These are phyloP conservation scores for Axea sp. DNA, from an alignment of 2,888 invertebrate species.

Conservation along the genomic window DNA sequence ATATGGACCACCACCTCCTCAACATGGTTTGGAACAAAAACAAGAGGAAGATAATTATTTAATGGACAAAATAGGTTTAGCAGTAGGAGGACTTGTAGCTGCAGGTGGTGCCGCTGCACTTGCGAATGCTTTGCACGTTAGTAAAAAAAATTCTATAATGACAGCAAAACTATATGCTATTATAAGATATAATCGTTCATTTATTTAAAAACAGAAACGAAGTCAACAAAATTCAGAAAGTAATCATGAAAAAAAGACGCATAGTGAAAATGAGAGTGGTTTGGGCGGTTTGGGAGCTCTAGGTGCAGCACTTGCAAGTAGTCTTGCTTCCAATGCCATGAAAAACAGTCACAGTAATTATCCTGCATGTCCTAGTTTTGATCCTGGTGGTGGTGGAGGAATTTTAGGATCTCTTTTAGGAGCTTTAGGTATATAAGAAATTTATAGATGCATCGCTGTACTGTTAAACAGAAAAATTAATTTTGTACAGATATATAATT, in stretches of 20 bases:
- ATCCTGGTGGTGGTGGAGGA: slow-evolving; percentile 64
- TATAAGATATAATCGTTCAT: too few species aligned
- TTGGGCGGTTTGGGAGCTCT: slow-evolving; percentile 74
- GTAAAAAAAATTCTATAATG: slow-evolving; percentile 19
- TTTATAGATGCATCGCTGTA: too few species aligned
- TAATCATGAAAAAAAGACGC: slow-evolving; percentile 71
- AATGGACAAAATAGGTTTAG: slow-evolving; percentile 75
- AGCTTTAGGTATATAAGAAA: slow-evolving; percentile 69
- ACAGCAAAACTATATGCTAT: too few species aligned
- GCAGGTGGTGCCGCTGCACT: slow-evolving; percentile 77
- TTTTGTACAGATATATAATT: too few species aligned
- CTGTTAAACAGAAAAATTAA: too few species aligned
- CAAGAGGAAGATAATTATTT: slow-evolving; percentile 72
- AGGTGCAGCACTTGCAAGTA: slow-evolving; percentile 75
- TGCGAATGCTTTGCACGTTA: slow-evolving; percentile 74
- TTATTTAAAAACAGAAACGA: too few species aligned
- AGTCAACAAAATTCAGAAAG: slow-evolving; percentile 65
- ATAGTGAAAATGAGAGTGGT: slow-evolving; percentile 71
- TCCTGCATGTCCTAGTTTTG: slow-evolving; percentile 73
- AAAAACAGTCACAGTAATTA: slow-evolving; percentile 65
- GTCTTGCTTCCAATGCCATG: slow-evolving; percentile 73
- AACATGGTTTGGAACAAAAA: slow-evolving; percentile 68
- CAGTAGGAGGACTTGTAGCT: slow-evolving; percentile 75
- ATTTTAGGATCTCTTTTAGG: slow-evolving; percentile 76
- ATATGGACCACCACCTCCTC: slow-evolving; percentile 68